These are phyloP conservation scores for Stegophylla sp. DNA, from an alignment of 2,888 invertebrate species.

Conservation along the genomic window DNA sequence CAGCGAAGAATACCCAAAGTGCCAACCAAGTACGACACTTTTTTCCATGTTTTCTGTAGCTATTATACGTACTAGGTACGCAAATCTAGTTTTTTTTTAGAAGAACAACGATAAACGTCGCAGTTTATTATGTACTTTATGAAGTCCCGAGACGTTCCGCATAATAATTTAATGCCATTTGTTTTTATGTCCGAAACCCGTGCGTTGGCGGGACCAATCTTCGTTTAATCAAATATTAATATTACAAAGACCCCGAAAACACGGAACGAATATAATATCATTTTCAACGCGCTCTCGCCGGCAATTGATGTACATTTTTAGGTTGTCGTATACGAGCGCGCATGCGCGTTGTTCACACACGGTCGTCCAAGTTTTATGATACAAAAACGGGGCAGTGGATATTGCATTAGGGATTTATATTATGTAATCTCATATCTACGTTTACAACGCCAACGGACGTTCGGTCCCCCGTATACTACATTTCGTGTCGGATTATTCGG, in stretches of 20 bases:
- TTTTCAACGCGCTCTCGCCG: not conserved
- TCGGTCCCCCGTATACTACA: too few species aligned
- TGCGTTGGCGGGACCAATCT: slow-evolving; percentile 8
- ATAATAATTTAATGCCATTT: not conserved
- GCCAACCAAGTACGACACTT: too few species aligned
- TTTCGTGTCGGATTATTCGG: too few species aligned
- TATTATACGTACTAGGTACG: too few species aligned
- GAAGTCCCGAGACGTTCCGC: not conserved
- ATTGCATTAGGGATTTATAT: slow-evolving; percentile 7
- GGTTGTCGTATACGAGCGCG: not conserved
- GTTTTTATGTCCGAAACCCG: not conserved
- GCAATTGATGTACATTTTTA: slow-evolving; percentile 22
- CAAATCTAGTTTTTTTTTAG: too few species aligned
- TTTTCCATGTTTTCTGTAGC: too few species aligned
- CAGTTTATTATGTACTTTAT: too few species aligned
- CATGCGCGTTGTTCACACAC: too few species aligned
- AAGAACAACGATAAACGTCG: too few species aligned
- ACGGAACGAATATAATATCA: not conserved
- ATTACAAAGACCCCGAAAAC: not conserved
- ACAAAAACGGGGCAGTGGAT: not conserved
- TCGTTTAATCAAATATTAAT: slow-evolving; percentile 38
- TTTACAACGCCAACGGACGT: not conserved
- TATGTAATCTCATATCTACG: not conserved
- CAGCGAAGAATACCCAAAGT: too few species aligned
- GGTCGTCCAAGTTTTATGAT: slow-evolving; percentile 8